phyloP scores from a whole-genome alignment of 1,140 invertebrate species.

The Adoxophyes honmai region DNA sequence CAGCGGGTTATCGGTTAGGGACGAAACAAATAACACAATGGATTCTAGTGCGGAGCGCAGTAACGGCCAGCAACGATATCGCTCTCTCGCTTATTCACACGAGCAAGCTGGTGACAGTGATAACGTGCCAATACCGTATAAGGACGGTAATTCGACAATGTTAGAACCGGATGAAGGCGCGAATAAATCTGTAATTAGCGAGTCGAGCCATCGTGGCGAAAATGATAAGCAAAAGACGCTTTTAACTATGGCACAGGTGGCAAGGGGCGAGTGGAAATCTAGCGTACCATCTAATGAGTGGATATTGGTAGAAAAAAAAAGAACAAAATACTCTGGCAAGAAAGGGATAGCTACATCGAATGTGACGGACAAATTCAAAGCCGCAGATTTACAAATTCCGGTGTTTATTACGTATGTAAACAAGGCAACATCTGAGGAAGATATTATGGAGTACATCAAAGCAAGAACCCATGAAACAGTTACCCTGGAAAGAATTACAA shows the following conservation, averaged over 20 bases:
- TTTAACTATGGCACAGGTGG: too few relatives aligned
- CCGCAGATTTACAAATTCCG: not conserved
- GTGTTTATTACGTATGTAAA: not conserved
- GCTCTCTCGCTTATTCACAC: too few relatives aligned
- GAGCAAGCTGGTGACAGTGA: too few relatives aligned
- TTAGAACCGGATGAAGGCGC: not conserved
- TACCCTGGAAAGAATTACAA: not conserved
- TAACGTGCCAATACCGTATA: too few relatives aligned
- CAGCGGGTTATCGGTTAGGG: not conserved
- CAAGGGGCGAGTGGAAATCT: not conserved
- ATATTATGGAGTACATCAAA: not conserved
- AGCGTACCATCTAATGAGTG: too few relatives aligned
- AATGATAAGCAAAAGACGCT: too few relatives aligned
- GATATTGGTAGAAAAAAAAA: not conserved
- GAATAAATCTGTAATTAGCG: not conserved
- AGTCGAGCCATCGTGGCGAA: not conserved
- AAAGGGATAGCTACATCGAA: not conserved
- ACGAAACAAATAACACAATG: too few relatives aligned
- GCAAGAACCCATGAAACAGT: not conserved
- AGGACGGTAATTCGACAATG: too few relatives aligned
- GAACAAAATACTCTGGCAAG: not conserved
- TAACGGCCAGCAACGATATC: too few relatives aligned
- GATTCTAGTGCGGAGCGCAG: too few relatives aligned
- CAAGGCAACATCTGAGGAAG: not conserved
- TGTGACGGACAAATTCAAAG: constrained; percentile 1